These are phyloP conservation scores for Drosophila biarmipes DNA, from an alignment of 1,140 invertebrate species.

Conservation along the genomic window DNA sequence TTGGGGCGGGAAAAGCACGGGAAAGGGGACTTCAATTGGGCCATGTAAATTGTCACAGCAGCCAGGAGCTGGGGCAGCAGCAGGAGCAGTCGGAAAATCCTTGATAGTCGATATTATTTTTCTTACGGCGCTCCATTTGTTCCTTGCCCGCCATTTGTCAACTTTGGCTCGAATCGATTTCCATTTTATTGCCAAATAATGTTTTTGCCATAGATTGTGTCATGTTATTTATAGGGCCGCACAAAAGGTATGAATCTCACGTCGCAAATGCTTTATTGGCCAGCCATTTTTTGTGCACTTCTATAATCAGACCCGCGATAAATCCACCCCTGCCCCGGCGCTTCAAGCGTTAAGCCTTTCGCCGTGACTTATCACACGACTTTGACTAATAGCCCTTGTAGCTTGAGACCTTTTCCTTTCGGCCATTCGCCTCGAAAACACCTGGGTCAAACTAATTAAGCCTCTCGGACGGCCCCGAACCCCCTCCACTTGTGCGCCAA, in stretches of 20 bases:
- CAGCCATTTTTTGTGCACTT: constrained; percentile 79
- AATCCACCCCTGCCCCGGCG: constrained; percentile 30
- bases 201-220: constrained; percentile 76
- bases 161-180: constrained; percentile 79
- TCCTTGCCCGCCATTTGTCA: constrained; percentile 79
- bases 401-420: constrained; percentile 41
- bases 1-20: constrained; percentile 34
- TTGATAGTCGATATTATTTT: constrained; percentile 82
- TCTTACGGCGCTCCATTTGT: constrained; percentile 81
- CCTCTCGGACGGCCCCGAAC: constrained; percentile 17
- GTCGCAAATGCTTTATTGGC: constrained; percentile 83
- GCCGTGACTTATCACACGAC: constrained; percentile 67
- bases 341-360: constrained; percentile 24
- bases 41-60: constrained; percentile 78
- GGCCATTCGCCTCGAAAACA: constrained; percentile 35
- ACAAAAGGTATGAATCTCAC: constrained; percentile 80
- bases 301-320: constrained; percentile 78
- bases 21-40: constrained; percentile 66
- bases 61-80: constrained; percentile 30
- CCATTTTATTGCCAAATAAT: constrained; percentile 84
- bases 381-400: constrained; percentile 64
- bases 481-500: constrained; percentile 8
- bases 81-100: constrained; percentile 54
- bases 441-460: constrained; percentile 81
- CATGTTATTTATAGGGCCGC: constrained; percentile 78